These are phyloP conservation scores for Drosophila anomalata DNA, from an alignment of 2,888 invertebrate genomes.

Conservation along the genomic window DNA sequence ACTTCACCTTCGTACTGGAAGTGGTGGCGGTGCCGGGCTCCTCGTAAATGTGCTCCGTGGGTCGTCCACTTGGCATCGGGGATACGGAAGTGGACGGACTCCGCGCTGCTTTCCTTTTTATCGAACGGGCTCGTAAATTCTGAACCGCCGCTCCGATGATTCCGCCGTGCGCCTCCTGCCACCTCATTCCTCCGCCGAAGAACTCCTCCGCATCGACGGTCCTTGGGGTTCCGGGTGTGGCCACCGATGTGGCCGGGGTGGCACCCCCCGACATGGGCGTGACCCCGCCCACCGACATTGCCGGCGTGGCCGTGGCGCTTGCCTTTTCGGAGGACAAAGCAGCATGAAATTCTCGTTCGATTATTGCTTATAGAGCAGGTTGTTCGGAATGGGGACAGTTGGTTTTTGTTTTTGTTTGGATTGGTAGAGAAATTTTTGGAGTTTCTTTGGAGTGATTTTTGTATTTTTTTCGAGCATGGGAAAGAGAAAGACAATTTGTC, in stretches of 20 bases:
- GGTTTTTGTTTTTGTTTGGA: constrained; percentile 48
- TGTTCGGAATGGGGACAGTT: constrained; percentile 55
- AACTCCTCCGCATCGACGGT: constrained; percentile 47
- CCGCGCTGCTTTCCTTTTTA: constrained; percentile 61
- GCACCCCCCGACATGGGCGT: constrained; percentile 39
- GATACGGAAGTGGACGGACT: constrained; percentile 44
- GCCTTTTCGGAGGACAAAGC: constrained; percentile 84
- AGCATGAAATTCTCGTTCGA: constrained; percentile 84
- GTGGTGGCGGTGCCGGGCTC: constrained; percentile 59
- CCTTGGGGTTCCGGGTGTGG: constrained; percentile 58
- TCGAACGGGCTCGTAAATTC: constrained; percentile 78
- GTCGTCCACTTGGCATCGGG: constrained; percentile 30
- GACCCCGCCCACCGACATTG: constrained; percentile 43
- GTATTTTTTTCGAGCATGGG: constrained; percentile 21
- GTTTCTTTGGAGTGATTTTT: constrained; percentile 16
- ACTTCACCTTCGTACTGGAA: constrained; percentile 46
- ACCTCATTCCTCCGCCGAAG: constrained; percentile 63
- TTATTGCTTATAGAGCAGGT: constrained; percentile 80
- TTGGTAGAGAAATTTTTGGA: constrained; percentile 22
- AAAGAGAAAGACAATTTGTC: constrained; percentile 38
- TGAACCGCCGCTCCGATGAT: constrained; percentile 80
- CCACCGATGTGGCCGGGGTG: constrained; percentile 46
- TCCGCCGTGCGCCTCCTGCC: constrained; percentile 79
- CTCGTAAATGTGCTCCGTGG: constrained; percentile 74
- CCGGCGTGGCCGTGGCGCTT: constrained; percentile 66